These are phyloP conservation scores for Drosophila ironensis DNA, from an alignment of 1,140 invertebrate genomes.

Conservation along the genomic window DNA sequence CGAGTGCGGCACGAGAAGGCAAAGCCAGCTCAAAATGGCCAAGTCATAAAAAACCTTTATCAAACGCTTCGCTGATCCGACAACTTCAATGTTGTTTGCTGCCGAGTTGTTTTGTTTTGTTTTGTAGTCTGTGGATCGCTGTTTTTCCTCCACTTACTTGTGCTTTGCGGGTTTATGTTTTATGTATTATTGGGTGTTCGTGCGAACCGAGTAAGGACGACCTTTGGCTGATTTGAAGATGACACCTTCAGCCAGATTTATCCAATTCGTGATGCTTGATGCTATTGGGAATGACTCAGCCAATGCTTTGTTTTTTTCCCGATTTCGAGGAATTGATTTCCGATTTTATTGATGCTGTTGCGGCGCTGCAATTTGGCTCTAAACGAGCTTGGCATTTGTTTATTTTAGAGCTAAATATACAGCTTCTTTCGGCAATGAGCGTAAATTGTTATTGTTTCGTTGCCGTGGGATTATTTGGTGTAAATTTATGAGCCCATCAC, in stretches of 20 bases:
- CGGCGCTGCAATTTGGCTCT: constrained; percentile 7
- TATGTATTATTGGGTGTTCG: constrained; percentile 17
- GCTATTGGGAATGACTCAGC: constrained; percentile 44
- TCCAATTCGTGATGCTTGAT: constrained; percentile 44
- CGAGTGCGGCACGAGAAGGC: constrained; percentile 22
- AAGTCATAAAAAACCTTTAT: constrained; percentile 51
- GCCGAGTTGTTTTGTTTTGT: neutral
- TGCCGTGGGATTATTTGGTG: constrained; percentile 39
- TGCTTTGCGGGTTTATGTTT: neutral
- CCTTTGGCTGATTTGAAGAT: constrained; percentile 56
- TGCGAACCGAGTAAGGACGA: constrained; percentile 50
- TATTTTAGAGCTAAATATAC: constrained; percentile 11
- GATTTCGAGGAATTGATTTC: constrained; percentile 22
- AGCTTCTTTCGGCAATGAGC: constrained; percentile 28
- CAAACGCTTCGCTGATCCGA: constrained; percentile 51
- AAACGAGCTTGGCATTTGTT: constrained; percentile 43
- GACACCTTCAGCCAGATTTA: constrained; percentile 47
- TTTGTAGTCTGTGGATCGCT: neutral
- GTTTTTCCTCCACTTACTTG: neutral
- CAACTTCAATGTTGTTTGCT: constrained; percentile 36
- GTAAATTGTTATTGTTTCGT: constrained; percentile 42
- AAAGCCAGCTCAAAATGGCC: constrained; percentile 31
- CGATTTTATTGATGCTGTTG: constrained; percentile 6
- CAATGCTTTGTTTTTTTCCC: constrained; percentile 3
- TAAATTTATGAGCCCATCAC: constrained; percentile 6